Percentiles rank a stretch among this genome's conserved stretches.
phyloP scores from a whole-genome alignment of 2,888 invertebrate species.

The Sylvicola cinctus region DNA sequence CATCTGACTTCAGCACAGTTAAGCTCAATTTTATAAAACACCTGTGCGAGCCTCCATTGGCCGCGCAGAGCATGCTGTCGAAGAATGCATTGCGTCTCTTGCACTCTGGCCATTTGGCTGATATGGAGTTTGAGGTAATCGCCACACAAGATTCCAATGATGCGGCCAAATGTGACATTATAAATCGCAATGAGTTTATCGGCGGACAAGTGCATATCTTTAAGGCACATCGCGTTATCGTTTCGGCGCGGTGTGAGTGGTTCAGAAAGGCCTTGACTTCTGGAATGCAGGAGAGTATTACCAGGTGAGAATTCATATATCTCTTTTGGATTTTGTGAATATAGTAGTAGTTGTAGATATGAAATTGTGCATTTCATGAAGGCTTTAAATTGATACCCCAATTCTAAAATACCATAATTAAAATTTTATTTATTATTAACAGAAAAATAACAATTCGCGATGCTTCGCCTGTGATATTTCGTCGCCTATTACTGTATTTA shows the following conservation, averaged over 20 bases:
- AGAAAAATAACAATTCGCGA: conserved; percentile 46
- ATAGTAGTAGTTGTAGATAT: too few relatives aligned
- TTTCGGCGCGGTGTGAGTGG: conserved; percentile 45
- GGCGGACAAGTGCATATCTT: conserved; percentile 21
- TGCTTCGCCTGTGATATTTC: conserved; percentile 37
- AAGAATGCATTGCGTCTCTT: conserved; percentile 34
- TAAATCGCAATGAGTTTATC: conserved; percentile 3
- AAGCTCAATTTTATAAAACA: conserved; percentile 32
- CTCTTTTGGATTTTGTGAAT: neutral
- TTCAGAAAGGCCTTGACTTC: conserved; percentile 43
- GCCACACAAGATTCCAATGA: conserved; percentile 3
- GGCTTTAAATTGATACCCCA: neutral
- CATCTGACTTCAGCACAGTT: neutral
- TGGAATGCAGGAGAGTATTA: conserved; percentile 49
- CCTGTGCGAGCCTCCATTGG: conserved; percentile 35
- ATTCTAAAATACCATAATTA: too few relatives aligned
- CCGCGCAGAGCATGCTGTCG: conserved; percentile 33
- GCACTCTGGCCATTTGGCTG: conserved; percentile 31
- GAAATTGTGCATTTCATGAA: too few relatives aligned
- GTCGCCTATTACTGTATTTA: conserved; percentile 37
- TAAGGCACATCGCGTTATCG: conserved; percentile 40
- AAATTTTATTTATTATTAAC: neutral
- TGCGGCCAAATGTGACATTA: conserved; percentile 1
- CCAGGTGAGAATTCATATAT: conserved; percentile 27
- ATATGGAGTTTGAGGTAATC: conserved; percentile 42